Conservation (phyloP, 2,888 invertebrate species). For the Ferdinandea cuprea region DNA sequence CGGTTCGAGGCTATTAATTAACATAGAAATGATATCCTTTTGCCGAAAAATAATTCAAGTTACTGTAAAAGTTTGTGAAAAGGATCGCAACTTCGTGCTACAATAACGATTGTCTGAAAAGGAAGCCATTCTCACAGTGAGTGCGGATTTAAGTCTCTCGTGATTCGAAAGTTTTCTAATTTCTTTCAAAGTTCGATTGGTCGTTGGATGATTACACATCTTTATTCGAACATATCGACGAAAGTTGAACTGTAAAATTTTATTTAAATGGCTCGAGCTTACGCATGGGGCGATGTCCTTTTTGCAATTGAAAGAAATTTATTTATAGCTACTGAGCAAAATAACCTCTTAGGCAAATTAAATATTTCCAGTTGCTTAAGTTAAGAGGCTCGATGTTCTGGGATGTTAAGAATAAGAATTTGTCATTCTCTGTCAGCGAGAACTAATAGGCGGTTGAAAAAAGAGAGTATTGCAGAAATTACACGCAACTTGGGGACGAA, state of each 20-base stretch:
- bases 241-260: background rate
- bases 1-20: slow-evolving; percentile 37
- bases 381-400: too few species aligned
- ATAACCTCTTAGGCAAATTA: too few species aligned
- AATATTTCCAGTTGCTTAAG: too few species aligned
- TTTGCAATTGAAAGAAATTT: background rate
- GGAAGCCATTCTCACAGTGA: background rate
- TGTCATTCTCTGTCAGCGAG: too few species aligned
- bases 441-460: too few species aligned
- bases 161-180: slow-evolving; percentile 2
- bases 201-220: background rate
- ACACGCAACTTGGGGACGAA: too few species aligned
- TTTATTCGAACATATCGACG: background rate
- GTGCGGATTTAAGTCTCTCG: slow-evolving; percentile 15
- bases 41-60: slow-evolving; percentile 4
- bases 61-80: slow-evolving; percentile 31
- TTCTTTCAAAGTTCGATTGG: slow-evolving; percentile 32
- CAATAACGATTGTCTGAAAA: slow-evolving; percentile 8
- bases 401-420: too few species aligned
- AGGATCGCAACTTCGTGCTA: slow-evolving; percentile 1
- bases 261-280: background rate
- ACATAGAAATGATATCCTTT: slow-evolving; percentile 38
- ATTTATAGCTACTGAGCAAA: too few species aligned
- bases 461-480: too few species aligned
- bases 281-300: background rate